phyloP scores from a whole-genome alignment of 2,888 invertebrate genomes.

The Drosophila atripex region DNA sequence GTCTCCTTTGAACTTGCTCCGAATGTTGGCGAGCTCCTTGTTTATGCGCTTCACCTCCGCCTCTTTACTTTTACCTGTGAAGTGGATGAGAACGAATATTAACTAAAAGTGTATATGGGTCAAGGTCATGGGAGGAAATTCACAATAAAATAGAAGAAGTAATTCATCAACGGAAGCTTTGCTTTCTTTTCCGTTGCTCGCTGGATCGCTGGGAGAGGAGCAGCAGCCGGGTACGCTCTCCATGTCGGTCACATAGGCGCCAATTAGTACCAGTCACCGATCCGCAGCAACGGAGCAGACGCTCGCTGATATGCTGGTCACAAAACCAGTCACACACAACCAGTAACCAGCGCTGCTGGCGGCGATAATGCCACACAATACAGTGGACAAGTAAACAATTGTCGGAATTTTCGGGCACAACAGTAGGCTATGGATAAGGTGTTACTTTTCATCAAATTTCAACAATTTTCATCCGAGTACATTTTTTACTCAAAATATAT shows the following conservation, averaged over 20 bases:
- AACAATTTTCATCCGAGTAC: too few species aligned
- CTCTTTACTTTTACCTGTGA: slow-evolving; percentile 98
- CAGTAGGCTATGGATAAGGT: slow-evolving; percentile 1
- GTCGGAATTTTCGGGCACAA: neutral
- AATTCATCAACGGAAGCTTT: slow-evolving; percentile 10
- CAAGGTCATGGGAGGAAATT: slow-evolving; percentile 43
- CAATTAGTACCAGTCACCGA: slow-evolving; percentile 73
- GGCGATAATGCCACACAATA: slow-evolving; percentile 50
- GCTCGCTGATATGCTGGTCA: slow-evolving; percentile 38
- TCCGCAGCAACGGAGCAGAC: slow-evolving; percentile 37
- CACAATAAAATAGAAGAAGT: slow-evolving; percentile 24
- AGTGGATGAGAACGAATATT: neutral
- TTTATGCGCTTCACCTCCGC: slow-evolving; percentile 99
- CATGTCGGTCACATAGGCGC: slow-evolving; percentile 38
- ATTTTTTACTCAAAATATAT: neutral
- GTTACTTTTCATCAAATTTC: too few species aligned
- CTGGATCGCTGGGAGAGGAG: slow-evolving; percentile 20
- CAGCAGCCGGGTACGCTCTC: slow-evolving; percentile 18
- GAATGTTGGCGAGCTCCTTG: slow-evolving; percentile 99
- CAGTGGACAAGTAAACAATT: slow-evolving; percentile 7
- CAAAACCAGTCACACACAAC: slow-evolving; percentile 31
- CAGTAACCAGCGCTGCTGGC: slow-evolving; percentile 27
- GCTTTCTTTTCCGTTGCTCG: slow-evolving; percentile 29
- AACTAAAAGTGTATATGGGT: slow-evolving; percentile 9
- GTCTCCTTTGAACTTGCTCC: slow-evolving; percentile 99